phyloP scores from a whole-genome alignment of 2,797 vertebrate genomes.

The Ctenosaura bakeri region DNA sequence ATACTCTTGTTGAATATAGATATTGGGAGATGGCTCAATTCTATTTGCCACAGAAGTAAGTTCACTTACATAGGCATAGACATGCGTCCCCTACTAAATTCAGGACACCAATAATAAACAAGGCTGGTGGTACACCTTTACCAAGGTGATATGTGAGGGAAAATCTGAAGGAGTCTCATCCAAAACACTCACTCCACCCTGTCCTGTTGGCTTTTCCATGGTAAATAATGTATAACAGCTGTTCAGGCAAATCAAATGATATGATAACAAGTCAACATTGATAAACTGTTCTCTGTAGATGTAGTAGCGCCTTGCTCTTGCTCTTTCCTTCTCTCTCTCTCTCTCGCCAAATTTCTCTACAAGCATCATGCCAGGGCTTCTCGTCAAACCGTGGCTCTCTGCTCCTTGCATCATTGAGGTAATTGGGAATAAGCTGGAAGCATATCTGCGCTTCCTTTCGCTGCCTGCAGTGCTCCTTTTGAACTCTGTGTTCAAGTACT shows the following conservation, averaged over 20 bases:
- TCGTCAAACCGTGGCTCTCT: slow-evolving; percentile 14
- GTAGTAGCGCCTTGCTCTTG: not conserved
- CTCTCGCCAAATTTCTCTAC: slow-evolving; percentile 8
- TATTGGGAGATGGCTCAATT: no score
- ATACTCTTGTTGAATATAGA: no score
- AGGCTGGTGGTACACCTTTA: not conserved
- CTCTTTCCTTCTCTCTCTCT: not conserved
- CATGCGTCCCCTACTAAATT: no score
- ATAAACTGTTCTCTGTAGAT: not conserved
- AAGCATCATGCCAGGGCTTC: slow-evolving; percentile 5
- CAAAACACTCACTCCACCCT: not conserved
- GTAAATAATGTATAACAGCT: not conserved
- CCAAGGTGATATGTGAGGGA: not conserved
- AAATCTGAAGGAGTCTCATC: not conserved
- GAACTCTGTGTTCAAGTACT: slow-evolving; percentile 30
- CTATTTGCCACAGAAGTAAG: no score
- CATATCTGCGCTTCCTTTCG: slow-evolving; percentile 15
- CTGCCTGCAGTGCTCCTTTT: slow-evolving; percentile 38
- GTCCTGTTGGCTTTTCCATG: not conserved
- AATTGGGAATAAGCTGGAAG: slow-evolving; percentile 34
- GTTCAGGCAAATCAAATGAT: not conserved
- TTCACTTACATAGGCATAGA: no score
- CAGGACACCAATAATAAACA: not conserved
- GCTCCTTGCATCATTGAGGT: slow-evolving; percentile 23
- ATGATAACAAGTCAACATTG: slow-evolving; percentile 12